These are phyloP conservation scores for Pachymerium ferrugineum DNA, from an alignment of 2,888 invertebrate genomes.

Conservation along the genomic window DNA sequence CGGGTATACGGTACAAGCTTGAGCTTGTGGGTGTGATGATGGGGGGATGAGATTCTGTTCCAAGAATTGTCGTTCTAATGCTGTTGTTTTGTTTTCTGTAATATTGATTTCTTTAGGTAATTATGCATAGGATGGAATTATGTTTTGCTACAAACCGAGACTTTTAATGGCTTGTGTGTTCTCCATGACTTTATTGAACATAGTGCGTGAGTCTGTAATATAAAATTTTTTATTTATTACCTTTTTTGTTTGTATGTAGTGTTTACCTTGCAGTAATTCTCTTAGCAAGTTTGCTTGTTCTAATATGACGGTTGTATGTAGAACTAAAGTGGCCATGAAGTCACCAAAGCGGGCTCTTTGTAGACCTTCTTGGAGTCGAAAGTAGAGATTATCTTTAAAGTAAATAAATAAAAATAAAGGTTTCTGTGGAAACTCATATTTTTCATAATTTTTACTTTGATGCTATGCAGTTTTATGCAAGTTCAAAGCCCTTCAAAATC, in stretches of 20 bases:
- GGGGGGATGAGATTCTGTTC: constrained; percentile 31
- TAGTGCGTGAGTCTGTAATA: constrained; percentile 14
- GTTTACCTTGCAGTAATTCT: constrained; percentile 30
- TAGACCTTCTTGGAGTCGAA: constrained; percentile 31
- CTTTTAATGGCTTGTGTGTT: constrained; percentile 31
- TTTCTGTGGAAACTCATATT: no score
- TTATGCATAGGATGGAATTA: not conserved
- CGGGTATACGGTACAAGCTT: not conserved
- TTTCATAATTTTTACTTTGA: no score
- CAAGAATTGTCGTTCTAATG: constrained; percentile 29
- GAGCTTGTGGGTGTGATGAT: not conserved
- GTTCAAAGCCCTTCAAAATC: constrained; percentile 14
- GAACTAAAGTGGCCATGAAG: constrained; percentile 32
- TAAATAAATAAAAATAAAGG: no score
- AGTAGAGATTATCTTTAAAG: constrained; percentile 33
- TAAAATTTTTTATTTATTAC: not conserved
- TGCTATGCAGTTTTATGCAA: not conserved
- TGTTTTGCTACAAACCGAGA: not conserved
- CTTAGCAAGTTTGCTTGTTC: constrained; percentile 32
- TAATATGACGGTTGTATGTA: constrained; percentile 32
- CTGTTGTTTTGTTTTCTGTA: constrained; percentile 29
- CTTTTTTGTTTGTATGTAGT: no score
- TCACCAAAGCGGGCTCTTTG: constrained; percentile 32
- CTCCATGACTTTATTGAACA: constrained; percentile 31
- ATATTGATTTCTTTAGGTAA: not conserved